These are phyloP conservation scores for honey bee (Apis mellifera) DNA, from an alignment of 1,140 invertebrate species.

Conservation along the genomic window Amel_HAv3.1 CM009934.2:10008501-10009000, in stretches of 20 bases:
- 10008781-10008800: not conserved
- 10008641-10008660: conserved; percentile 25
- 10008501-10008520: conserved; percentile 69
- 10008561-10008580: conserved; percentile 66
- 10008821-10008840: not conserved
- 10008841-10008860: conserved; percentile 25
- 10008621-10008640: conserved; percentile 1
- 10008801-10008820: not conserved
- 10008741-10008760: not conserved
- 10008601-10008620: conserved; percentile 25
- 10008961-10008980: not conserved
- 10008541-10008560: conserved; percentile 71
- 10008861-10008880: conserved; percentile 21
- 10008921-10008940: conserved; percentile 49
- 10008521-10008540: conserved; percentile 73
- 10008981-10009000: not conserved
- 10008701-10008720: not conserved
- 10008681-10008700: conserved; percentile 46
- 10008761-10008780: not conserved
- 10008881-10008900: not conserved
- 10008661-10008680: conserved; percentile 9
- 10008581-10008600: conserved; percentile 46
- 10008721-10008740: conserved; percentile 1
- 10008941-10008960: not conserved
- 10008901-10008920: conserved; percentile 35